phyloP scores from a whole-genome alignment of 2,113 vertebrate genomes.

The Gambusia affinis region DNA sequence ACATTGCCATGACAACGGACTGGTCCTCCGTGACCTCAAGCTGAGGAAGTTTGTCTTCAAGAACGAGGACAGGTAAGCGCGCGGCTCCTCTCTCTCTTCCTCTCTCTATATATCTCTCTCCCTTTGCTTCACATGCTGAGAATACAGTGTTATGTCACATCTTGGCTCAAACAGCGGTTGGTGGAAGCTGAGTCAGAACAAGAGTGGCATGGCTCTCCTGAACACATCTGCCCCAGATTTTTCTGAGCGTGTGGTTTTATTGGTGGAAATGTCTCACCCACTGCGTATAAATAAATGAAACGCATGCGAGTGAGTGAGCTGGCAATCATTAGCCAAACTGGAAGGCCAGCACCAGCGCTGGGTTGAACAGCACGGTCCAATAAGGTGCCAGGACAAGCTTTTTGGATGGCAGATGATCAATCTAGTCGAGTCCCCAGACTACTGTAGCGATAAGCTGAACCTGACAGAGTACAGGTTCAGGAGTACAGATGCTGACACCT shows the following conservation, averaged over 20 bases:
- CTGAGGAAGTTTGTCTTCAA: slow-evolving; percentile 98
- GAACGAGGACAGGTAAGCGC: slow-evolving; percentile 93
- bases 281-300: background rate
- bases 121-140: slow-evolving; percentile 1
- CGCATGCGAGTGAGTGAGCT: background rate
- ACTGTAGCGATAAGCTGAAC: slow-evolving; percentile 13
- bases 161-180: slow-evolving; percentile 24
- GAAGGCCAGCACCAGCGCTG: background rate
- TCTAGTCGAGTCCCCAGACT: slow-evolving; percentile 18
- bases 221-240: slow-evolving; percentile 33
- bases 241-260: slow-evolving; percentile 17
- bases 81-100: background rate
- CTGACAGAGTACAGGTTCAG: background rate
- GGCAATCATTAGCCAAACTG: slow-evolving; percentile 2
- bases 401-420: slow-evolving; percentile 20
- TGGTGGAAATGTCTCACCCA: background rate
- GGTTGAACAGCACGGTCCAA: background rate
- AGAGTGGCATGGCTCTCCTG: slow-evolving; percentile 25
- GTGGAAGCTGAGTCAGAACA: slow-evolving; percentile 31
- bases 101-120: background rate
- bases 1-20: slow-evolving; percentile 95
- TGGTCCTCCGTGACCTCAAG: slow-evolving; percentile 98
- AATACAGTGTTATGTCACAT: slow-evolving; percentile 14
- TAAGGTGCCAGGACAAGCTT: slow-evolving; percentile 8
- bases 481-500: slow-evolving; percentile 48